phyloP scores from a whole-genome alignment of 2,888 invertebrate species.

The Xanthia togata region DNA sequence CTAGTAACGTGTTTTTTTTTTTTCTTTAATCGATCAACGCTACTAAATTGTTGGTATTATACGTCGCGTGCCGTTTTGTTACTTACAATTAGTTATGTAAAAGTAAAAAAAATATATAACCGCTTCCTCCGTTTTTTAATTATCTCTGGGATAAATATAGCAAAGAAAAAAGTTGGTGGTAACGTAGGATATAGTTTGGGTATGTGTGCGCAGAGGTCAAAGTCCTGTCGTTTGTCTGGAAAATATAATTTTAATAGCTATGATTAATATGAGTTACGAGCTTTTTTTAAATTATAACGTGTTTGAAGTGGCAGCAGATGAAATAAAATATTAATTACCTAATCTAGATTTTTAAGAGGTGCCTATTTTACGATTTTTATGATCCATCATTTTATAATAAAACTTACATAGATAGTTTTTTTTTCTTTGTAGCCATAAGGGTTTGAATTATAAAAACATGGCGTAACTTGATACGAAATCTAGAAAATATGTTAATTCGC shows the following conservation, averaged over 20 bases:
- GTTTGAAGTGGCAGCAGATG: slow-evolving; percentile 38
- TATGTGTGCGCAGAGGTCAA: slow-evolving; percentile 14
- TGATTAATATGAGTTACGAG: slow-evolving; percentile 52
- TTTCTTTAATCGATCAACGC: neutral
- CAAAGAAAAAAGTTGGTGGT: slow-evolving; percentile 5
- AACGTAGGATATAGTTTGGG: neutral
- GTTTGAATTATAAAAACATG: neutral
- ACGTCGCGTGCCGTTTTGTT: neutral
- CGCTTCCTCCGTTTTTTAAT: neutral
- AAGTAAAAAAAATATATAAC: neutral
- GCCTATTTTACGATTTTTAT: slow-evolving; percentile 6
- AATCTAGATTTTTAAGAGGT: slow-evolving; percentile 36
- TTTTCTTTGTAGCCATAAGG: slow-evolving; percentile 1
- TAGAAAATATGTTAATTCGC: slow-evolving; percentile 24
- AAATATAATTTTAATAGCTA: slow-evolving; percentile 49
- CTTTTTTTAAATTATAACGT: slow-evolving; percentile 44
- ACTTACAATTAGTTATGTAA: neutral
- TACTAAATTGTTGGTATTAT: neutral
- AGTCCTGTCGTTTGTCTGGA: slow-evolving; percentile 23
- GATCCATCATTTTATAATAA: slow-evolving; percentile 7
- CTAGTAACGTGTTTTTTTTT: no score
- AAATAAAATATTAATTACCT: slow-evolving; percentile 52
- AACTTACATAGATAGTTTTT: neutral
- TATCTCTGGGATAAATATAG: neutral
- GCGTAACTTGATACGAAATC: slow-evolving; percentile 16